Evolutionary conservation across 2,797 vertebrate species (phyloP).

Genomic region (Scyliorhinus canicula): DNA sequence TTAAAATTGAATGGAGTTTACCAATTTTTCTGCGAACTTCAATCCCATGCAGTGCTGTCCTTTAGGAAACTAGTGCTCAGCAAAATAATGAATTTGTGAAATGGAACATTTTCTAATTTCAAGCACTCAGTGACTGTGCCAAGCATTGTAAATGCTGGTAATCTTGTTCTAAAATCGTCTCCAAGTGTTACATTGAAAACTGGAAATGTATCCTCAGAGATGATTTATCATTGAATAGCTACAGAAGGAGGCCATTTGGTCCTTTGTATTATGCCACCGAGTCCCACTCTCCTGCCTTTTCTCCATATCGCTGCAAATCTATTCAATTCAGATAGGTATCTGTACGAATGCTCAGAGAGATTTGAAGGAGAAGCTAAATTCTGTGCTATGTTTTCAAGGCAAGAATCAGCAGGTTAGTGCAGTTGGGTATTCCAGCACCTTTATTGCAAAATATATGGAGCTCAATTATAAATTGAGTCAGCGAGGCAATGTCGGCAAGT

Average conservation of each 20-base stretch:
- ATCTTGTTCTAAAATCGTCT: neutral
- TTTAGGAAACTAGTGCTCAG: neutral
- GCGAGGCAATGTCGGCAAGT: neutral
- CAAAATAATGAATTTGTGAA: conserved; percentile 10
- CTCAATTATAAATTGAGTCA: neutral
- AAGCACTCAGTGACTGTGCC: neutral
- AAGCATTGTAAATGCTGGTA: neutral
- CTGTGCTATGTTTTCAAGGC: neutral
- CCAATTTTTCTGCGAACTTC: neutral
- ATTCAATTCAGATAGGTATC: neutral
- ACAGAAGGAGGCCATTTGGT: neutral
- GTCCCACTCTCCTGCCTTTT: neutral
- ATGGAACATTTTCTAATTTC: neutral
- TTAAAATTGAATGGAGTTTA: neutral
- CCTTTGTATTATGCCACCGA: no score
- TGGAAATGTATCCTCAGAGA: neutral
- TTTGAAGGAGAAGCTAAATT: conserved; percentile 10
- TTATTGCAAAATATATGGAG: neutral
- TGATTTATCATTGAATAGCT: neutral
- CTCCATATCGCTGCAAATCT: neutral
- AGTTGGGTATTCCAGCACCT: neutral
- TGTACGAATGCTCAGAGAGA: neutral
- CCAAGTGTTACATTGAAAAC: neutral
- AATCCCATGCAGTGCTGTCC: neutral
- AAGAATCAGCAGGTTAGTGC: neutral